A percentile compares a stretch with the other conserved stretches of the same genome.
Evolutionary conservation across 2,888 invertebrate species (phyloP).

Genomic region (Ferdinandea cuprea): DNA sequence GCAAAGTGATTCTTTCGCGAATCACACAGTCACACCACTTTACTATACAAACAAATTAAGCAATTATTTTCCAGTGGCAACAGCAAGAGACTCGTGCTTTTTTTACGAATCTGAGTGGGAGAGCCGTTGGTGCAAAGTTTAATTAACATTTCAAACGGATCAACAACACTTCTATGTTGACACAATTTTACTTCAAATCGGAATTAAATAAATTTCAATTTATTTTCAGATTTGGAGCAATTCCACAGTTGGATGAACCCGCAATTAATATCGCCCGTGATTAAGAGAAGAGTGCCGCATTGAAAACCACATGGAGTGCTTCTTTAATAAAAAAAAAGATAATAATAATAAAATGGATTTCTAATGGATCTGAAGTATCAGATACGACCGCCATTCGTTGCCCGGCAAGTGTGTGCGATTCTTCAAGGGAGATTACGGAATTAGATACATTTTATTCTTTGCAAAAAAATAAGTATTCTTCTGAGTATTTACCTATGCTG

Average conservation of each 20-base stretch:
- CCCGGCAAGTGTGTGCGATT: conserved; percentile 30
- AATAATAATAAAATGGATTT: conserved; percentile 17
- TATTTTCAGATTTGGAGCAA: conserved; percentile 22
- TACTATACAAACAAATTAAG: conserved; percentile 25
- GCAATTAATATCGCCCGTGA: conserved; percentile 9
- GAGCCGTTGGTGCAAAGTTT: conserved; percentile 26
- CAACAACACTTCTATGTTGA: conserved; percentile 42
- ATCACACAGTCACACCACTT: conserved; percentile 13
- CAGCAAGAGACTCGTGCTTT: conserved; percentile 17
- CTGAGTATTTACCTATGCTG: too few species aligned
- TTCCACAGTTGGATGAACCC: conserved; percentile 34
- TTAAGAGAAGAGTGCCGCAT: not conserved
- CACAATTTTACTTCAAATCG: conserved; percentile 58
- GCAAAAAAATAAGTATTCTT: conserved; percentile 32
- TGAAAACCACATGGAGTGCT: conserved; percentile 16
- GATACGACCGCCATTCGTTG: conserved; percentile 44
- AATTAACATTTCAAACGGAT: conserved; percentile 55
- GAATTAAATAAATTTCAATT: conserved; percentile 44
- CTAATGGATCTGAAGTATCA: conserved; percentile 31
- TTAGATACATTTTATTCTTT: conserved; percentile 43
- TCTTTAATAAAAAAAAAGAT: too few species aligned
- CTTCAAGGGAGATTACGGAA: conserved; percentile 27
- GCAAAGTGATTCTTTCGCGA: conserved; percentile 8
- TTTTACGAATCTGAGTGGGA: conserved; percentile 32
- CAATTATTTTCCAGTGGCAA: not conserved